Percentiles rank a stretch among this genome's conserved stretches.
Evolutionary conservation across 2,113 vertebrate species (phyloP).

Genomic region (Otis tarda): DNA sequence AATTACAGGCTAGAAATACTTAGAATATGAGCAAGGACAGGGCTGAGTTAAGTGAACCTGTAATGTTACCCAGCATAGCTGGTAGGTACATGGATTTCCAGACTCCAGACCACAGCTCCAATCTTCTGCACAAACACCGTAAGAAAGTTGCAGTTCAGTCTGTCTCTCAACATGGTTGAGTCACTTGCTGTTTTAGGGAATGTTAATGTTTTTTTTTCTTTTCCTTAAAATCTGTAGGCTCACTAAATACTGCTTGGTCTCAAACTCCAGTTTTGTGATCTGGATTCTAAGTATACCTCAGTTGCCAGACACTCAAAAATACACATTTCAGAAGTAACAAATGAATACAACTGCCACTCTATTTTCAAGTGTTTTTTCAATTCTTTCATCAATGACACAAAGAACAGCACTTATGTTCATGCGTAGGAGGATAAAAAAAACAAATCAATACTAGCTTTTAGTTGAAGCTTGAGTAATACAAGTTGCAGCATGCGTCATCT

Average conservation of each 20-base stretch:
- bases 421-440: not conserved
- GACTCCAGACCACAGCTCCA: not conserved
- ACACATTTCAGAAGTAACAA: not conserved
- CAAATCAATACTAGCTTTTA: not conserved
- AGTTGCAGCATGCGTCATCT: not conserved
- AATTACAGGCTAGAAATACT: not conserved
- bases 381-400: not conserved
- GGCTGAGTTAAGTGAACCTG: not conserved
- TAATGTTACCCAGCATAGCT: not conserved
- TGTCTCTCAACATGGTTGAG: not conserved
- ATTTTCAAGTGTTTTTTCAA: slow-evolving; percentile 16
- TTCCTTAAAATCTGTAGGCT: not conserved
- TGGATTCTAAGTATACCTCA: not conserved
- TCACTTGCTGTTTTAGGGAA: not conserved
- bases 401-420: not conserved
- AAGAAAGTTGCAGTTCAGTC: not conserved
- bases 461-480: not conserved
- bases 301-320: not conserved
- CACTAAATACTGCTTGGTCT: not conserved
- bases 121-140: not conserved
- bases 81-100: not conserved
- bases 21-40: not conserved
- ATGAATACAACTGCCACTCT: not conserved
- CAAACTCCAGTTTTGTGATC: not conserved
- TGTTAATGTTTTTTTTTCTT: not conserved